Percentiles rank a stretch among this genome's conserved stretches.
These are phyloP conservation scores for Aphelenchoides avenae DNA, from an alignment of 1,140 invertebrate species.

Conservation along the genomic window DNA sequence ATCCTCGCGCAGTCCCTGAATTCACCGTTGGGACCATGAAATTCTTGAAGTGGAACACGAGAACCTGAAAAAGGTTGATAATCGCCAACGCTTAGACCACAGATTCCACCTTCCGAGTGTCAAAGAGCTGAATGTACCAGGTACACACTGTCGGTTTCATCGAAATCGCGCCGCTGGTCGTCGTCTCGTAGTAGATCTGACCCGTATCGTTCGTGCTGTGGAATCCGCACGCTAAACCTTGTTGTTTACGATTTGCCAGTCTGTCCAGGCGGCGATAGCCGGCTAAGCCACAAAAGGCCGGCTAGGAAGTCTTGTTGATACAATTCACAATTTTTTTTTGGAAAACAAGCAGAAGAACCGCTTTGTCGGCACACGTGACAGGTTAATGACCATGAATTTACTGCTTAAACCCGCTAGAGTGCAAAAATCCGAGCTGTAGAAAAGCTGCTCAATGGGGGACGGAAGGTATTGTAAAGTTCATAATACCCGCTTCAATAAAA, in stretches of 20 bases:
- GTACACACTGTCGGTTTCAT: conserved; percentile 27
- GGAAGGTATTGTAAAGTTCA: too few species aligned
- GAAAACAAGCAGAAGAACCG: too few species aligned
- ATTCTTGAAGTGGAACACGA: conserved; percentile 17
- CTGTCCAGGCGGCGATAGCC: too few species aligned
- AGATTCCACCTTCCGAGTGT: conserved; percentile 36
- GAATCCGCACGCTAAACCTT: conserved; percentile 31
- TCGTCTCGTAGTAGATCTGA: conserved; percentile 24
- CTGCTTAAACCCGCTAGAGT: too few species aligned
- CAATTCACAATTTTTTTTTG: neutral
- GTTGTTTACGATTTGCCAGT: too few species aligned
- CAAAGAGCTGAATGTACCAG: conserved; percentile 35
- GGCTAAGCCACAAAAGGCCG: too few species aligned
- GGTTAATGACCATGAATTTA: too few species aligned
- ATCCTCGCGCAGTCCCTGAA: conserved; percentile 31
- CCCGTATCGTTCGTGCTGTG: conserved; percentile 33
- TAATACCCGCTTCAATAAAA: too few species aligned
- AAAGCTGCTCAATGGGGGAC: too few species aligned
- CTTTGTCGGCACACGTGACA: too few species aligned
- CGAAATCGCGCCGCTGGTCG: neutral
- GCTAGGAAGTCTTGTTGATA: conserved; percentile 1
- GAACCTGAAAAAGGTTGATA: conserved; percentile 15
- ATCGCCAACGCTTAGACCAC: neutral
- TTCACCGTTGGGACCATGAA: conserved; percentile 16
- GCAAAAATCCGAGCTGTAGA: too few species aligned